Base-by-base conservation (phyloP, 2,797 vertebrate species). In the Sarcophilus harrisii region DNA sequence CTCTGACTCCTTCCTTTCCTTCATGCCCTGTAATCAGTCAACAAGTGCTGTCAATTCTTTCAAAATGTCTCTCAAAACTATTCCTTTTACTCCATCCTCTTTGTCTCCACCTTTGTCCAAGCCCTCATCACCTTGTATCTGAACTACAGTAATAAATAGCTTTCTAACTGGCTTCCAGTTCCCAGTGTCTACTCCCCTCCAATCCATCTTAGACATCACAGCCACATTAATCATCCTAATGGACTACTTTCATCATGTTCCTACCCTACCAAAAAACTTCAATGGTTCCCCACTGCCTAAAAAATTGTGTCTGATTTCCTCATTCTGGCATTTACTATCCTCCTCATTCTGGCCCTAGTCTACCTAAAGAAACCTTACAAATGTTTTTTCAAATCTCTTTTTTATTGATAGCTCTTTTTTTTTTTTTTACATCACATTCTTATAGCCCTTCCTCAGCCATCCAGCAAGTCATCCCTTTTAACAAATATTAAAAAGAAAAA, bases 231-330 rank as follows among this genome's bases (percentile, higher is more conserved):
- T 87, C 96, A 95, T 97, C 94, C 91, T 95, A 94, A 93, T 29
- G 90, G 92, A 93, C 49, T 95, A 49, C 38, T 94, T 95, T 97
- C 90, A 96, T 94, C 90, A n/a, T 58, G 54, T 96, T 49, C 92
- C 90, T 96, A 16, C 66, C 73, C 93, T 95, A 92, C 96, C 94
- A 95, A 96, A 96, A 96, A 95, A 95, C 95, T 92, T 95, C 90
- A 89, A 92, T 92, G 57, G 91, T 91, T 96, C 66, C 94, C 66
- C 59, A 93, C 58, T 18, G 45, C 92, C 93, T 58, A 81, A 55
- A 96, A 90, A 91, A 94, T 29, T 73, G 95, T 94, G 57, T 73
- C 92, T 93, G 59, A 93, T 29, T 27, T 52, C 73, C 87, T 96
- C 60, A n/a, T 38, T 91, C 87, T 58, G 54, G 95, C 54, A 62